phyloP scores from a whole-genome alignment of 2,113 vertebrate species.

The Pungitius pungitius region DNA sequence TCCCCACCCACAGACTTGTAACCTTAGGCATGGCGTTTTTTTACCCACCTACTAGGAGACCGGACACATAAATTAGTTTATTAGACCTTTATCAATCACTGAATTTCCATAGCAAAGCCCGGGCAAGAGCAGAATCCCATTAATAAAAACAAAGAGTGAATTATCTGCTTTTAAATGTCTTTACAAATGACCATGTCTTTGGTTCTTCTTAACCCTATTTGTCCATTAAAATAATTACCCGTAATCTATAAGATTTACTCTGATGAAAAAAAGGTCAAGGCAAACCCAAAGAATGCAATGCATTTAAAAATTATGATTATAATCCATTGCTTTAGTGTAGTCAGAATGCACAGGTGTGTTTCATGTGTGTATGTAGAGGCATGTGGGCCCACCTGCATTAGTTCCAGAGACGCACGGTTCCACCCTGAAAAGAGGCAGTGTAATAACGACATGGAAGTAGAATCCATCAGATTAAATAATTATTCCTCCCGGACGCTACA shows the following conservation, averaged over 20 bases:
- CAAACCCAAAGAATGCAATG: not conserved
- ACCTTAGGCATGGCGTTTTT: constrained; percentile 18
- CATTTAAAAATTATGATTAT: constrained; percentile 24
- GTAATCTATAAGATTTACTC: constrained; percentile 27
- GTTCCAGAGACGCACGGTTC: constrained; percentile 42
- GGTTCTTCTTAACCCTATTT: constrained; percentile 35
- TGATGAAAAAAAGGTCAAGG: constrained; percentile 24
- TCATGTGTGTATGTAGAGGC: not conserved
- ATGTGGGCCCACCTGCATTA: constrained; percentile 27
- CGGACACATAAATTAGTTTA: constrained; percentile 60
- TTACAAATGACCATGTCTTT: constrained; percentile 54
- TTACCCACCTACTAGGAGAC: not conserved
- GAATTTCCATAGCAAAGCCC: constrained; percentile 27
- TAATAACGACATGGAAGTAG: constrained; percentile 50
- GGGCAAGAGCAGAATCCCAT: constrained; percentile 42
- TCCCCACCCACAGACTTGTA: constrained; percentile 7
- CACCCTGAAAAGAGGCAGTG: constrained; percentile 40
- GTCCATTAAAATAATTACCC: constrained; percentile 38
- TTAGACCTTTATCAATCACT: constrained; percentile 61
- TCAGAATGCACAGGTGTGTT: not conserved
- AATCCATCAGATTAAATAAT: constrained; percentile 65
- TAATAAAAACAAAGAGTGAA: constrained; percentile 60
- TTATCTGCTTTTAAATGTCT: constrained; percentile 39
- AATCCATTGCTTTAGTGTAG: not conserved
- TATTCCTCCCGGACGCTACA: constrained; percentile 42